Evolutionary conservation across 2,888 invertebrate species (phyloP).

Genomic region (Agrilus biguttatus): DNA sequence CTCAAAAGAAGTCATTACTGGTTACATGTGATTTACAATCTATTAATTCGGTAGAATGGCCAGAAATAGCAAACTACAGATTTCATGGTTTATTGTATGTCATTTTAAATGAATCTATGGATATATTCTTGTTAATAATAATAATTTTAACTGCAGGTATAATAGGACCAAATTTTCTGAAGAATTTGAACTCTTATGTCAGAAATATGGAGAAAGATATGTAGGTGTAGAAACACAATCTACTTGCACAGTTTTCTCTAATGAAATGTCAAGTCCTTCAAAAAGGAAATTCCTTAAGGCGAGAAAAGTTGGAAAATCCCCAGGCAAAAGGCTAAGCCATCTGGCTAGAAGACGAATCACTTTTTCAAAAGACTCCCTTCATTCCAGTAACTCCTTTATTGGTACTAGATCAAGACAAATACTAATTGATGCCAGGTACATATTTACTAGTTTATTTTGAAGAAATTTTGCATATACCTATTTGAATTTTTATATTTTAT

Average conservation of each 20-base stretch:
- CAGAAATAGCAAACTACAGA: slow-evolving; percentile 44
- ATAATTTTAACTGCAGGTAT: slow-evolving; percentile 37
- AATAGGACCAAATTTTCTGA: slow-evolving; percentile 56
- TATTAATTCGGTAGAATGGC: slow-evolving; percentile 36
- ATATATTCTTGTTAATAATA: background rate
- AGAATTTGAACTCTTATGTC: slow-evolving; percentile 49
- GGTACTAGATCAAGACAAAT: slow-evolving; percentile 37
- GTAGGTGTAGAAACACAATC: slow-evolving; percentile 65
- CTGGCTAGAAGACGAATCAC: slow-evolving; percentile 59
- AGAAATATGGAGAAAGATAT: slow-evolving; percentile 53
- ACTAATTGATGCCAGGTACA: slow-evolving; percentile 50
- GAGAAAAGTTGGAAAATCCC: slow-evolving; percentile 43
- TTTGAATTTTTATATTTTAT: slow-evolving; percentile 2
- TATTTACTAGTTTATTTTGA: background rate
- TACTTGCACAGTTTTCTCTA: slow-evolving; percentile 44
- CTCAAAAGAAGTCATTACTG: slow-evolving; percentile 18
- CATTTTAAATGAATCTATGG: background rate
- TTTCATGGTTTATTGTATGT: slow-evolving; percentile 61
- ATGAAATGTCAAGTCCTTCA: slow-evolving; percentile 42
- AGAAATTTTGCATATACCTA: too few species aligned
- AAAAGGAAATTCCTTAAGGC: slow-evolving; percentile 39
- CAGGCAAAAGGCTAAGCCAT: slow-evolving; percentile 63
- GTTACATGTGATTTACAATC: slow-evolving; percentile 29
- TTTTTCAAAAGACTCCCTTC: slow-evolving; percentile 45
- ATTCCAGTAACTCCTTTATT: slow-evolving; percentile 22